Percentiles rank a stretch among this genome's conserved stretches.
phyloP scores from a whole-genome alignment of 2,113 vertebrate genomes.

The Amphiprion ocellaris region DNA sequence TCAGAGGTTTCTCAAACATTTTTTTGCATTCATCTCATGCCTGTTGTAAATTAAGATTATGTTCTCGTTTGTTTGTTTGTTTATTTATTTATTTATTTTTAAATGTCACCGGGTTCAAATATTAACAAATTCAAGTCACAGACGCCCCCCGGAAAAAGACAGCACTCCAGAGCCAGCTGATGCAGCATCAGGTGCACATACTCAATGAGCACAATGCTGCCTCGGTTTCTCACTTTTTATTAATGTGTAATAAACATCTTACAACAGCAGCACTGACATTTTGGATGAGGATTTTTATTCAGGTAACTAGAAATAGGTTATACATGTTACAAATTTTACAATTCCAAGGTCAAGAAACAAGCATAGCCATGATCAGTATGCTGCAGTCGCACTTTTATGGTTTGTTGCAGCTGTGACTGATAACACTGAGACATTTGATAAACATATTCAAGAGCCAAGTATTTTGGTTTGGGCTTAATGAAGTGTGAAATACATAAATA shows the following conservation, averaged over 20 bases:
- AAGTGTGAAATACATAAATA: constrained; percentile 81
- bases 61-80: neutral
- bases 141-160: neutral
- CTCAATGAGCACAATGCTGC: constrained; percentile 21
- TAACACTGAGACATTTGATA: constrained; percentile 73
- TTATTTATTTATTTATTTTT: neutral
- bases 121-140: constrained; percentile 31
- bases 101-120: constrained; percentile 12
- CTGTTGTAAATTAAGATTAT: neutral
- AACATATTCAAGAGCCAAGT: constrained; percentile 73
- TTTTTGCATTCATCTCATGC: neutral
- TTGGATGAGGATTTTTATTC: constrained; percentile 28
- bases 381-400: constrained; percentile 37
- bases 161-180: constrained; percentile 8
- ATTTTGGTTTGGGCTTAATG: constrained; percentile 76
- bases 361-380: constrained; percentile 27
- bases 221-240: constrained; percentile 55
- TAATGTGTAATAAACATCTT: constrained; percentile 49
- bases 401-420: constrained; percentile 62
- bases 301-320: constrained; percentile 18
- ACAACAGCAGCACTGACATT: constrained; percentile 36
- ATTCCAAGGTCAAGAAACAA: constrained; percentile 49
- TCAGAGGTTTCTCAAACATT: constrained; percentile 1
- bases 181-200: constrained; percentile 25
- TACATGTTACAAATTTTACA: constrained; percentile 30